Percentiles rank a stretch among this genome's conserved stretches.
Evolutionary conservation across 2,797 vertebrate species (phyloP).

Genomic region (Platalea minor): DNA sequence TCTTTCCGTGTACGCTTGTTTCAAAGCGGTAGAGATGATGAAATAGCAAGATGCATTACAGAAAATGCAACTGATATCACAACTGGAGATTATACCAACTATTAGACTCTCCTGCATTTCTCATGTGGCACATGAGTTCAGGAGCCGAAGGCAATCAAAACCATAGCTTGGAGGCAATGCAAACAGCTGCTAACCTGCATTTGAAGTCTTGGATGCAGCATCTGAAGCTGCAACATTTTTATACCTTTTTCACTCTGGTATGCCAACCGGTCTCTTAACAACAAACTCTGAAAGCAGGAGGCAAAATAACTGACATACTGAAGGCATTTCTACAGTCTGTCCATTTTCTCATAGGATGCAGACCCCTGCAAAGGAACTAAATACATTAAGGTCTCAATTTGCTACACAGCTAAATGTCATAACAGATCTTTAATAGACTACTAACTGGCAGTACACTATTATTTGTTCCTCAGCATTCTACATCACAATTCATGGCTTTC

Average conservation of each 20-base stretch:
- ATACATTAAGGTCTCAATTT: not conserved
- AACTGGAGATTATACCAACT: not conserved
- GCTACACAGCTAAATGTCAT: not conserved
- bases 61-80: not conserved
- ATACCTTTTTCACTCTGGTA: not conserved
- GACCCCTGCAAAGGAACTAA: not conserved
- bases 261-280: fast-evolving
- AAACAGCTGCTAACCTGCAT: not conserved
- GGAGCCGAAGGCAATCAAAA: not conserved
- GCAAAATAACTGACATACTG: fast-evolving
- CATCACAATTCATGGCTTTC: not conserved
- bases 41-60: not conserved
- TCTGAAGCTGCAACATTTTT: not conserved
- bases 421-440: not conserved
- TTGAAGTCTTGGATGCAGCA: not conserved
- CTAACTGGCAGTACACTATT: not conserved
- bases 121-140: not conserved
- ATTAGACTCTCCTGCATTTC: not conserved
- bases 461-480: not conserved
- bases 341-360: not conserved
- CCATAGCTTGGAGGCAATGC: not conserved
- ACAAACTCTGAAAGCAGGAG: not conserved
- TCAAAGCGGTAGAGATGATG: not conserved
- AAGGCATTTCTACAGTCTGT: not conserved
- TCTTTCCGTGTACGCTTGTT: not conserved